phyloP scores from a whole-genome alignment of 2,797 vertebrate genomes.

The Threskiornis aethiopicus region DNA sequence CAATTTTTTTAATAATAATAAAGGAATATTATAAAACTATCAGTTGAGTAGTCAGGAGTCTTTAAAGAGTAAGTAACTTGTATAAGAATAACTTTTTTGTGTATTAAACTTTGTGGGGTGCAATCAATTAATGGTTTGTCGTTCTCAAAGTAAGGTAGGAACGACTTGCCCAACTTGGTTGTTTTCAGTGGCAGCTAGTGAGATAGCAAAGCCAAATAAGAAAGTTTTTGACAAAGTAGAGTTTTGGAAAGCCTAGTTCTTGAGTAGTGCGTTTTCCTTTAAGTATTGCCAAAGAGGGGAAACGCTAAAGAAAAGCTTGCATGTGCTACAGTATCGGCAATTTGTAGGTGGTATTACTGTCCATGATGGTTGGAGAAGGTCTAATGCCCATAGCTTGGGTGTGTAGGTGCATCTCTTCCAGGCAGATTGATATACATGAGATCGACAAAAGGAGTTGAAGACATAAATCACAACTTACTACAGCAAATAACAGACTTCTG shows the following conservation, averaged over 20 bases:
- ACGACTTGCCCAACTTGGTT: background rate
- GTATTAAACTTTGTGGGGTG: background rate
- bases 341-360: background rate
- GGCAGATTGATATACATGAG: background rate
- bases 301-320: background rate
- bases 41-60: background rate
- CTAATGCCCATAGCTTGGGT: background rate
- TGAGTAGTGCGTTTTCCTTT: background rate
- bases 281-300: background rate
- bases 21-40: background rate
- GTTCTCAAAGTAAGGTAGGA: background rate
- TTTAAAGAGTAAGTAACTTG: background rate
- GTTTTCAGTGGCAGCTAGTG: background rate
- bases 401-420: background rate
- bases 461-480: background rate
- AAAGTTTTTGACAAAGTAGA: background rate
- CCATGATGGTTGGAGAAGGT: background rate
- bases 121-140: background rate
- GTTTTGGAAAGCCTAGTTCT: background rate
- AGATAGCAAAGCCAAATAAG: background rate
- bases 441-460: background rate
- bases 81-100: background rate
- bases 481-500: background rate
- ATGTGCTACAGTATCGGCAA: fast-evolving
- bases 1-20: background rate